Percentiles rank a stretch among this genome's conserved stretches.
Conservation (phyloP, 2,113 vertebrate species). For the Synodontis membranacea region DNA sequence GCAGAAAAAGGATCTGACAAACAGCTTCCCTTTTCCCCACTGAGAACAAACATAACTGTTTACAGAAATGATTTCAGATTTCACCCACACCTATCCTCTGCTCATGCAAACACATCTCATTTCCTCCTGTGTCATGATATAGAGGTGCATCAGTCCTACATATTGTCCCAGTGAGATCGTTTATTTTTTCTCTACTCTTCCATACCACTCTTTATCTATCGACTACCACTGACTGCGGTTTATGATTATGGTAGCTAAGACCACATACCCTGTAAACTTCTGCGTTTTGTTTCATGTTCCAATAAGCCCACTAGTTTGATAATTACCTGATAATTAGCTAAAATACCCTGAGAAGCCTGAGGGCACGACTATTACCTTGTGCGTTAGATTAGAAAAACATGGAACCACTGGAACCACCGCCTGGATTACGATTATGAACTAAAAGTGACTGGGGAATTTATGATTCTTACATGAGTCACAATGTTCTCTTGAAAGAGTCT, state of each 20-base stretch:
- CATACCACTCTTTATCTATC: neutral
- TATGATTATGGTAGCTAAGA: neutral
- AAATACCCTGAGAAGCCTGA: neutral
- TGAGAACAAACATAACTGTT: constrained; percentile 11
- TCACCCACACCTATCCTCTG: neutral
- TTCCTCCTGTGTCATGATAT: neutral
- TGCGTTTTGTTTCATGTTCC: neutral
- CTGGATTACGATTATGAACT: neutral
- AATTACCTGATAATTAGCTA: constrained; percentile 24
- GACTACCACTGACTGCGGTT: neutral
- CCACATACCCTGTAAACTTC: neutral
- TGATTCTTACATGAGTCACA: neutral
- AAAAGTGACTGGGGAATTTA: neutral
- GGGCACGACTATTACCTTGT: neutral
- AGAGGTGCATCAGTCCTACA: neutral
- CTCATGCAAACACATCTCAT: neutral
- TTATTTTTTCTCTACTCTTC: neutral
- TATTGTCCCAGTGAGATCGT: neutral
- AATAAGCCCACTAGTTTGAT: neutral
- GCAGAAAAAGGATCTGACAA: neutral
- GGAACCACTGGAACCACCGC: too few relatives aligned
- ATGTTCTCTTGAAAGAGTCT: neutral
- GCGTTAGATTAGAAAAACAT: constrained; percentile 6
- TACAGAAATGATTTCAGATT: constrained; percentile 1
- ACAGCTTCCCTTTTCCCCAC: constrained; percentile 33